These are phyloP conservation scores for Aporophyla lueneburgensis DNA, from an alignment of 2,888 invertebrate species.

Conservation along the genomic window DNA sequence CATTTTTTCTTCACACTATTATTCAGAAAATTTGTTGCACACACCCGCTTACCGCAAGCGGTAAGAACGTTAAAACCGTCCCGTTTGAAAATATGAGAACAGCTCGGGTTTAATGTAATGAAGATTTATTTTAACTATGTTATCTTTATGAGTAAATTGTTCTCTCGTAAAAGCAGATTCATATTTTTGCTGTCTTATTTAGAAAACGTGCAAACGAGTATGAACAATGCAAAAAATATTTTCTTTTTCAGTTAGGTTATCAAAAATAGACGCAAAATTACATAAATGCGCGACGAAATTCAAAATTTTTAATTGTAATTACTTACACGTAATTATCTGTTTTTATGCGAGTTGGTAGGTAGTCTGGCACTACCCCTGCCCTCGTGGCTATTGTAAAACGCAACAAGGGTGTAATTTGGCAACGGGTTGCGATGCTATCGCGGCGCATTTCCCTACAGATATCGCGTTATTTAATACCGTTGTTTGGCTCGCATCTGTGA, in stretches of 20 bases:
- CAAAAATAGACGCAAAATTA: conserved; percentile 21
- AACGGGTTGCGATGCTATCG: conserved; percentile 86
- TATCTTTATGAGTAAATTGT: conserved; percentile 77
- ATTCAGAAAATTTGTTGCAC: conserved; percentile 84
- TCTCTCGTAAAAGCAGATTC: conserved; percentile 66
- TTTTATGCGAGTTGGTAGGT: conserved; percentile 64
- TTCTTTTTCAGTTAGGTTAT: conserved; percentile 1
- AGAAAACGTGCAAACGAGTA: conserved; percentile 29
- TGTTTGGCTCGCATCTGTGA: conserved; percentile 82
- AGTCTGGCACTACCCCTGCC: conserved; percentile 65
- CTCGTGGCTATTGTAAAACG: conserved; percentile 82
- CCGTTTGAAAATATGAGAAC: conserved; percentile 84
- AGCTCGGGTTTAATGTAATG: conserved; percentile 82
- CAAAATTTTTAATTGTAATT: conserved; percentile 50
- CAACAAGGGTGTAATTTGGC: conserved; percentile 89
- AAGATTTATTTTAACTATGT: conserved; percentile 86
- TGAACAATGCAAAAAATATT: conserved; percentile 30
- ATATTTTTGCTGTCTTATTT: conserved; percentile 60
- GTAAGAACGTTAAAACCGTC: conserved; percentile 83
- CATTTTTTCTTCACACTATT: conserved; percentile 78
- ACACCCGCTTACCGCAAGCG: conserved; percentile 82
- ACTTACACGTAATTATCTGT: conserved; percentile 54
- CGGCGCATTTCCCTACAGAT: conserved; percentile 86
- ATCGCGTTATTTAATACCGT: conserved; percentile 86
- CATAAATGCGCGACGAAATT: conserved; percentile 11